Conservation (phyloP, 2,113 vertebrate species). For the Sakesphorus luctuosus region DNA sequence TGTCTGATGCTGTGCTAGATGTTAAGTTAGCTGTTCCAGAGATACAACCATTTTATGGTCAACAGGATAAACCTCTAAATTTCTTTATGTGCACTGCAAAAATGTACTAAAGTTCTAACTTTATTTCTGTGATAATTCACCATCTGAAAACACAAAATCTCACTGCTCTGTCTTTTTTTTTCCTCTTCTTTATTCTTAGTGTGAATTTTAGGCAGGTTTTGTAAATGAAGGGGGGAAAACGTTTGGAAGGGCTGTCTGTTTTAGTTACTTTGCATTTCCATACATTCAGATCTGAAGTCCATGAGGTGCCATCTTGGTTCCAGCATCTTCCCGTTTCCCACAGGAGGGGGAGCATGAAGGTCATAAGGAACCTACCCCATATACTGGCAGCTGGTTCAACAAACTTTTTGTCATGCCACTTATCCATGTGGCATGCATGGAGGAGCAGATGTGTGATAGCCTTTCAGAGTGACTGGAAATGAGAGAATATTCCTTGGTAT, state of each 20-base stretch:
- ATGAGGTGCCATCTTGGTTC: neutral
- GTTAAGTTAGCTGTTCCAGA: neutral
- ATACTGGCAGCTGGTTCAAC: neutral
- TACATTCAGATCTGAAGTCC: neutral
- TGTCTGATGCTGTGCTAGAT: neutral
- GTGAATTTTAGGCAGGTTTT: neutral
- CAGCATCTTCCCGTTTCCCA: neutral
- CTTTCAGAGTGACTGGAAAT: neutral
- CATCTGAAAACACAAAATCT: neutral
- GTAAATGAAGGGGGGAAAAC: neutral
- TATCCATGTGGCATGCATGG: fast-evolving
- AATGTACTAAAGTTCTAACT: neutral
- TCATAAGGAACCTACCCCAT: neutral
- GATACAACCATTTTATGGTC: neutral
- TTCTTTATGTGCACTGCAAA: neutral
- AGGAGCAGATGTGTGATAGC: neutral
- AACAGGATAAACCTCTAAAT: neutral
- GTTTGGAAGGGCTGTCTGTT: neutral
- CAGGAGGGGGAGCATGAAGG: neutral
- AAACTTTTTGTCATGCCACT: neutral
- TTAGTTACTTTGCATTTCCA: neutral
- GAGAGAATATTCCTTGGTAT: neutral
- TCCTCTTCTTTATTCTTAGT: neutral
- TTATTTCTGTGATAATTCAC: neutral
- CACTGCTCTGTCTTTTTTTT: neutral